Conservation (phyloP, 2,113 vertebrate species). For the Notothenia coriiceps region DNA sequence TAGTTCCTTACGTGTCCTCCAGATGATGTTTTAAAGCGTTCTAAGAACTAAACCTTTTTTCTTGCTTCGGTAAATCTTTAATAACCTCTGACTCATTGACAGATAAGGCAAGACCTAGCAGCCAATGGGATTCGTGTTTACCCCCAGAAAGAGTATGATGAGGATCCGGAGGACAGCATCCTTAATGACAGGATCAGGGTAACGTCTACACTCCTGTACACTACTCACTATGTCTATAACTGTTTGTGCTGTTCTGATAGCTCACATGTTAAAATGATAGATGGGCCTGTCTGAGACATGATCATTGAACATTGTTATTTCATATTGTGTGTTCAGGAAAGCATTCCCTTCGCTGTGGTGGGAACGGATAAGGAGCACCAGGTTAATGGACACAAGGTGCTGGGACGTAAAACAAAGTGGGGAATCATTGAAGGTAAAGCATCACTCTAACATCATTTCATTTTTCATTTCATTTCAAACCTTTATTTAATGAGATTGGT, state of each 20-base stretch:
- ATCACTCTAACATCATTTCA: not conserved
- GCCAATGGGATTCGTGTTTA: conserved; percentile 90
- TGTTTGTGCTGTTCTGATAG: not conserved
- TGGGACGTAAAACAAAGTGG: conserved; percentile 98
- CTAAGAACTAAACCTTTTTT: not conserved
- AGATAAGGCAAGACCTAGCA: conserved; percentile 93
- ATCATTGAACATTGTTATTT: no score
- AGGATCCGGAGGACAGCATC: conserved; percentile 87
- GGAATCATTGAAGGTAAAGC: conserved; percentile 94
- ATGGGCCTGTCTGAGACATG: not conserved
- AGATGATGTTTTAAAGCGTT: not conserved
- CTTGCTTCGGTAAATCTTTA: not conserved
- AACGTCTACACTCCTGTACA: conserved; percentile 22
- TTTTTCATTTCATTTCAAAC: no score
- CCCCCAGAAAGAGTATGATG: conserved; percentile 91
- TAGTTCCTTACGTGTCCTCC: not conserved
- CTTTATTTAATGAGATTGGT: no score
- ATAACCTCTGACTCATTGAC: conserved; percentile 28
- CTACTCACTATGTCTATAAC: not conserved
- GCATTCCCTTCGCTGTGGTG: conserved; percentile 95
- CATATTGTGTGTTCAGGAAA: conserved; percentile 82
- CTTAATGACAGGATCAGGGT: conserved; percentile 94
- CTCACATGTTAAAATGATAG: no score
- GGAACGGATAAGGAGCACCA: conserved; percentile 94
- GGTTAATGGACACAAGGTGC: conserved; percentile 92